phyloP scores from a whole-genome alignment of 2,888 invertebrate genomes.

The Diplazon laetatorius region DNA sequence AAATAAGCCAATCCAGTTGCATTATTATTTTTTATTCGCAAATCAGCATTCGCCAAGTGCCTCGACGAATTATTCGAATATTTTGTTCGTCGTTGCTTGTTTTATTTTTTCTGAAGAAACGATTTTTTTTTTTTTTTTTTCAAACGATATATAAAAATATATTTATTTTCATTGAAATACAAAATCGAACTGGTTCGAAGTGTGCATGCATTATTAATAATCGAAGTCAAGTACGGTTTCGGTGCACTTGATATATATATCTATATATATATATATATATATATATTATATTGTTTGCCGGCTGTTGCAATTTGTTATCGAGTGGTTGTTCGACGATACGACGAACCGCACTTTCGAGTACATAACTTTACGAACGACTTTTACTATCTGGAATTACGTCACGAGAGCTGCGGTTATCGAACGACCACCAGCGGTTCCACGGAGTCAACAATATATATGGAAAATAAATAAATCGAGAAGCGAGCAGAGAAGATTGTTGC shows the following conservation, averaged over 20 bases:
- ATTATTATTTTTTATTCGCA: neutral
- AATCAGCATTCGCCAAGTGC: neutral
- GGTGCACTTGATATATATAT: neutral
- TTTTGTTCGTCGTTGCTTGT: too few relatives aligned
- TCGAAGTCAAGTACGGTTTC: neutral
- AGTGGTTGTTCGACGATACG: constrained; percentile 33
- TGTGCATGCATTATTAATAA: neutral
- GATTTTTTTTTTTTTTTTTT: too few relatives aligned
- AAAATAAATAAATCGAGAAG: constrained; percentile 22
- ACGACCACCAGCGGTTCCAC: constrained; percentile 60
- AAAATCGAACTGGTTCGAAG: too few relatives aligned
- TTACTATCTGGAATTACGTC: constrained; percentile 34
- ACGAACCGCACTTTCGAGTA: constrained; percentile 39
- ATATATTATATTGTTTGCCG: neutral
- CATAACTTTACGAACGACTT: neutral
- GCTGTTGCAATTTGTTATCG: constrained; percentile 56
- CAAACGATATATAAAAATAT: too few relatives aligned
- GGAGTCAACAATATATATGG: constrained; percentile 47
- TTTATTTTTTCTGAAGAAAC: too few relatives aligned
- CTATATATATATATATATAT: neutral
- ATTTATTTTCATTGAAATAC: too few relatives aligned
- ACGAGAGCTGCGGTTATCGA: constrained; percentile 51
- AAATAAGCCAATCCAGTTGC: too few relatives aligned
- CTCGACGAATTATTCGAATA: neutral
- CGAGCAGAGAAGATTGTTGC: neutral